These are phyloP conservation scores for Odontophorus gujanensis DNA, from an alignment of 2,113 vertebrate species.

Conservation along the genomic window DNA sequence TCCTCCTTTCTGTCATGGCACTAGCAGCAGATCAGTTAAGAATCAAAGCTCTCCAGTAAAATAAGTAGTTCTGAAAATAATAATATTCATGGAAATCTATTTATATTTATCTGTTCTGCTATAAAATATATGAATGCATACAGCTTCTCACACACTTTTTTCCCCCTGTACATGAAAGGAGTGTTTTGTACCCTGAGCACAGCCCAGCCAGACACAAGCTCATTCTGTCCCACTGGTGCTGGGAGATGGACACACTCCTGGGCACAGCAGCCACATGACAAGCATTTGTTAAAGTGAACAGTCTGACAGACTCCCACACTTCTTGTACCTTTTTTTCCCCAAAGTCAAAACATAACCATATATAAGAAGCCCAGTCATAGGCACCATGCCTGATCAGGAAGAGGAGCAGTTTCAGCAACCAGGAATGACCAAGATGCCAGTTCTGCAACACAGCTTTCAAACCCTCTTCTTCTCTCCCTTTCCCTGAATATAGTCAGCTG, in stretches of 20 bases:
- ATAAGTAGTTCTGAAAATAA: neutral
- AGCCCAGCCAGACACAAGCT: neutral
- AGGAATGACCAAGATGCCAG: neutral
- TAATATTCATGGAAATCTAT: neutral
- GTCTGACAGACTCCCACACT: neutral
- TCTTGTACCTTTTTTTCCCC: neutral
- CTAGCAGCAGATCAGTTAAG: neutral
- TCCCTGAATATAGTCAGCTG: neutral
- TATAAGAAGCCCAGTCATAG: neutral
- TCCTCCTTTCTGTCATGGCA: neutral
- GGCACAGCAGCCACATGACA: neutral
- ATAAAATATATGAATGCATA: neutral
- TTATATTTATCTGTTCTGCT: neutral
- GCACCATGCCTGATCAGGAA: neutral
- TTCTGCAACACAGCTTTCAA: neutral
- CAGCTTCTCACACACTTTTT: neutral
- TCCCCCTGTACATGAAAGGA: neutral
- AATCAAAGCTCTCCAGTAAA: neutral
- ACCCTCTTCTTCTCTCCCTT: neutral
- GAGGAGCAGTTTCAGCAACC: neutral
- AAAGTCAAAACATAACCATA: neutral
- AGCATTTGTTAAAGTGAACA: neutral
- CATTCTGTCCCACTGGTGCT: neutral
- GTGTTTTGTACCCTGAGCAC: neutral
- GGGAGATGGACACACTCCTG: neutral